These are phyloP conservation scores for Caenorhabditis angaria DNA, from an alignment of 2,888 invertebrate genomes.

Conservation along the genomic window DNA sequence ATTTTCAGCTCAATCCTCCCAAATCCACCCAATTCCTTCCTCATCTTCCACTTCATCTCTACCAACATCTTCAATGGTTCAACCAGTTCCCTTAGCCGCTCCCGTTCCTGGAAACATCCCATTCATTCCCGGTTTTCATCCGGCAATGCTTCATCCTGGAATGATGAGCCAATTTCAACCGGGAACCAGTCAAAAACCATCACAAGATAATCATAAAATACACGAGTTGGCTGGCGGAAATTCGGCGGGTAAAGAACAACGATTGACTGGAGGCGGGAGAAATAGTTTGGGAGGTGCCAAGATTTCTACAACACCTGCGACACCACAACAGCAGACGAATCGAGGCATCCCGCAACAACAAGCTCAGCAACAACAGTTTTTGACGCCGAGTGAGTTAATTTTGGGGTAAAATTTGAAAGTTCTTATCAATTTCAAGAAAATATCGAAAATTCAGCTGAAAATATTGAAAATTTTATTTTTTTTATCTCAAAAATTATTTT, in stretches of 20 bases:
- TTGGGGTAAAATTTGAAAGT: no score
- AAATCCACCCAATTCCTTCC: not conserved
- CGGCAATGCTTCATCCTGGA: slow-evolving; percentile 25
- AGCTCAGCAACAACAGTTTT: not conserved
- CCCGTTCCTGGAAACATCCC: not conserved
- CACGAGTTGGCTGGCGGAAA: slow-evolving; percentile 34
- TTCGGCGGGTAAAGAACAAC: not conserved
- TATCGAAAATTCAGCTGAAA: no score
- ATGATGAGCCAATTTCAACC: slow-evolving; percentile 13
- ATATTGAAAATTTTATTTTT: no score
- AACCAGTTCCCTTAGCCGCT: not conserved
- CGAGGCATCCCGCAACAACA: not conserved
- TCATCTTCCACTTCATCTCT: no score
- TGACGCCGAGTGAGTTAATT: not conserved
- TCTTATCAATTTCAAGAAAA: no score
- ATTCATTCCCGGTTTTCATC: slow-evolving; percentile 7
- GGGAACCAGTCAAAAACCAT: slow-evolving; percentile 20
- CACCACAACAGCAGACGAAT: not conserved
- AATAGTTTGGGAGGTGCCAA: not conserved
- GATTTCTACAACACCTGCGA: not conserved
- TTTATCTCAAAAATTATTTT: no score
- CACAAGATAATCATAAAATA: slow-evolving; percentile 32
- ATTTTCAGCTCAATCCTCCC: not conserved
- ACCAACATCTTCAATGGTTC: not conserved
- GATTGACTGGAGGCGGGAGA: not conserved